These are phyloP conservation scores for Cryptus armator DNA, from an alignment of 2,888 invertebrate species.

Conservation along the genomic window DNA sequence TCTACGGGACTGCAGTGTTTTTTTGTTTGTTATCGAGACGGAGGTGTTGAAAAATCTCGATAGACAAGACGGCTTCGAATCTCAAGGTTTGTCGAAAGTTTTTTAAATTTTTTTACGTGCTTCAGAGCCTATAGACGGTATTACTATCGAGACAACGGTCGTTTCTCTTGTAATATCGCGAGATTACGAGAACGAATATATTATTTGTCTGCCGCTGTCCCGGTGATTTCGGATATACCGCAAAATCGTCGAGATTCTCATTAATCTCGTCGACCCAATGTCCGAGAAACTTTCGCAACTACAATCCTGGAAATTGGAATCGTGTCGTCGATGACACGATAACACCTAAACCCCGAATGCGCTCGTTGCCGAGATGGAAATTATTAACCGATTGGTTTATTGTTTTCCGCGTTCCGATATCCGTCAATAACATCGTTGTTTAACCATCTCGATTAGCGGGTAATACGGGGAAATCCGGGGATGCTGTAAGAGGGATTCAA, in stretches of 20 bases:
- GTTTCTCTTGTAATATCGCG: background rate
- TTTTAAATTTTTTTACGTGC: too few relatives aligned
- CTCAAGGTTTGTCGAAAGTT: slow-evolving; percentile 2
- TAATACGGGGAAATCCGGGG: background rate
- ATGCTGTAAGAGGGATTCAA: background rate
- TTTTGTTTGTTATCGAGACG: background rate
- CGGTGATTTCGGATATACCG: background rate
- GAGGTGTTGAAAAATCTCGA: background rate
- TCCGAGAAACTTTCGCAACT: slow-evolving; percentile 3
- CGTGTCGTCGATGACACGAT: slow-evolving; percentile 61
- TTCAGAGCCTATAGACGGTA: background rate
- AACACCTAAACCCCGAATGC: slow-evolving; percentile 65
- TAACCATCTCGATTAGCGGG: background rate
- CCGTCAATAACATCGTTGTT: background rate
- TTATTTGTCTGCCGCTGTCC: background rate
- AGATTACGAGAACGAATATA: background rate
- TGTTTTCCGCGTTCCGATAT: background rate
- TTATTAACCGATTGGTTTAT: slow-evolving; percentile 1
- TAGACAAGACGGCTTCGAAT: background rate
- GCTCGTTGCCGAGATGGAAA: background rate
- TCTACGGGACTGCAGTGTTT: background rate
- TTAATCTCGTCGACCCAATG: background rate
- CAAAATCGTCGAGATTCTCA: slow-evolving; percentile 5
- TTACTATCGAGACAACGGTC: too few relatives aligned
- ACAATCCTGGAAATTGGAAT: slow-evolving; percentile 61